Base-by-base conservation (phyloP, 2,113 vertebrate genomes). In the Nothobranchius kuhntae region DNA sequence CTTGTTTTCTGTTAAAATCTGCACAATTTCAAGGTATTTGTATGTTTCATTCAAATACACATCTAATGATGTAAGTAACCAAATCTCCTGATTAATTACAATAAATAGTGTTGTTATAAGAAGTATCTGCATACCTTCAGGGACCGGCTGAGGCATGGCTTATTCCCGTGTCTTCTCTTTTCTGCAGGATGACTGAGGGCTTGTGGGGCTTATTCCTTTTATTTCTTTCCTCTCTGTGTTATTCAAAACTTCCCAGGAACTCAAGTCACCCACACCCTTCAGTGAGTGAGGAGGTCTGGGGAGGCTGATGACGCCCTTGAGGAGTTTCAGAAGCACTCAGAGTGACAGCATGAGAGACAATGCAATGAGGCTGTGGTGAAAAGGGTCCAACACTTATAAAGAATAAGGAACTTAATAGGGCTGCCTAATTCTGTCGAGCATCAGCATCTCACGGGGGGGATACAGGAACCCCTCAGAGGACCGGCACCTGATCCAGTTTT, bases 221-320 rank as follows among this genome's bases (percentile, higher is more conserved):
- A 88, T 89, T 87, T 79, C 83, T 77, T 65, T 68, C 77, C 83
- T 53, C 87, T 75, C 67, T 71, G 77, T 71, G 83, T 84, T 86
- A 91, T 90, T 86, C 89, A 82, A 91, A 86, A 81, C 89, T 71
- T 80, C 80, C 77, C 64, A 87, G 87, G 89, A 82, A 90, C 82
- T 89, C 79, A 67, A 85, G 73, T 83, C 78, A 73, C 85, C 77
- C 83, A 82, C 87, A 73, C 85, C 86, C 88, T 81, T 64, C 72
- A 66, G 78, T 81, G 81, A 83, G 81, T 50, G 63, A 79, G 66
- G 53, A 82, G 75, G 17, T 30, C 47, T 30, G 54, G 60, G 63
- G 56, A 67, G 40, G 57, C 66, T 61, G 82, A 79, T 75, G 73
- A 87, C 87, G 85, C 86, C 81, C 71, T 70, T 40, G 35, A 79